Conservation (phyloP, 2,888 invertebrate species). For the Pardosa pseudoannulata region DNA sequence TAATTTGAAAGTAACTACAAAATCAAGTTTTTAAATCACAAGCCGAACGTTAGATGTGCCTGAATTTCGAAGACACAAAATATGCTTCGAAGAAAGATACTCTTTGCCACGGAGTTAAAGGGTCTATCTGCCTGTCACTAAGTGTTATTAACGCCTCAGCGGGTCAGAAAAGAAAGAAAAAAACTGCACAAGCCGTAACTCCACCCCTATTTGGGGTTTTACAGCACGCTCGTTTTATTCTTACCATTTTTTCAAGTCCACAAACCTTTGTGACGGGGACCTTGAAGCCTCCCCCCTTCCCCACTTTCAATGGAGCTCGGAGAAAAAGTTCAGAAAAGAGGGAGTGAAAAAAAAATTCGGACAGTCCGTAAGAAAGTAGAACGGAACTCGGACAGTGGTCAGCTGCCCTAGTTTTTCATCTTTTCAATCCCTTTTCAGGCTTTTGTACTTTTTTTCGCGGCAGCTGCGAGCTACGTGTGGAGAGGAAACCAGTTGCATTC, state of each 20-base stretch:
- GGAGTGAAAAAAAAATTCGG: neutral
- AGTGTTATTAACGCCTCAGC: neutral
- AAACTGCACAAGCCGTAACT: neutral
- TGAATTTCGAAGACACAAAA: too few relatives aligned
- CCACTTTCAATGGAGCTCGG: neutral
- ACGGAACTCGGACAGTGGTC: slow-evolving; percentile 63
- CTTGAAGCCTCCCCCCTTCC: neutral
- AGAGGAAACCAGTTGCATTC: neutral
- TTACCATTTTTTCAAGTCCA: neutral
- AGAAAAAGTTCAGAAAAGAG: neutral
- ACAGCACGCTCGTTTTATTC: neutral
- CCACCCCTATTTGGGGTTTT: neutral
- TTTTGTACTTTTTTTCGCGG: slow-evolving; percentile 25
- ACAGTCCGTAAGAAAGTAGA: slow-evolving; percentile 22
- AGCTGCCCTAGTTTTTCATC: slow-evolving; percentile 44
- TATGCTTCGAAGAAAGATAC: too few relatives aligned
- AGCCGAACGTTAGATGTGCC: too few relatives aligned
- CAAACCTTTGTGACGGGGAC: neutral
- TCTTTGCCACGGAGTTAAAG: too few relatives aligned
- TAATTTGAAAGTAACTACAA: too few relatives aligned
- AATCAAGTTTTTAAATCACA: too few relatives aligned
- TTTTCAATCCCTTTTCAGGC: neutral
- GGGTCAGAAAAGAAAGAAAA: neutral
- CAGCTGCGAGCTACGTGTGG: slow-evolving; percentile 25
- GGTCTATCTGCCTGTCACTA: neutral